Base-by-base conservation (phyloP, 2,888 invertebrate genomes). In the Microchrysa polita region DNA sequence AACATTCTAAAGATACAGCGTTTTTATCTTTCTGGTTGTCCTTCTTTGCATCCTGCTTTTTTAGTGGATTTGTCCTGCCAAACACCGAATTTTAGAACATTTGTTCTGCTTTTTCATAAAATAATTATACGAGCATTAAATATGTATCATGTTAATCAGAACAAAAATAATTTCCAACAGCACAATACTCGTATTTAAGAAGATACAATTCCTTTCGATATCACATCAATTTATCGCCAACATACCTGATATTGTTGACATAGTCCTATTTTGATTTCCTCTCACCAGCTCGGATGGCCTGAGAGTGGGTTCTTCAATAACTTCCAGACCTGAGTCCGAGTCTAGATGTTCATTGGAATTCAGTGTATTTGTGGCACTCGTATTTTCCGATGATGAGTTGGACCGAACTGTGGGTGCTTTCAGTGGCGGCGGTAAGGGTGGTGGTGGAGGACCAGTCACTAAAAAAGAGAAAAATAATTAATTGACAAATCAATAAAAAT, bases 251-350 rank as follows among this genome's bases (percentile, higher is more conserved):
- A 88, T 83, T 12, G 87, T 87, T 53, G 87, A 87, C 86, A 88
- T 88, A 69, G 86, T 88, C 77, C 87, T 85, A 79, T 85, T 85
- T 77, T 87, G 87, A 82, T 87, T 87, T 72, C 88, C 88, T 65
- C 87, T 88, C 76, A 88, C 88, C 60, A 91, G 82, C 76, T 91
- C 91, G 0, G 91, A 90, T 14, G 91, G 90, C 77, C 88, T 87
- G 12, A 92, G 80, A 10, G 90, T 91, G 0, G 91, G 90, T 80
- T 91, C 92, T 78, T 91, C 91, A 2, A 91, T 81, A 57, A 91
- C 89, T 67, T 87, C 90, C 23, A 88, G 83, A 12, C 86, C 85
- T 0, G 84, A 85, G 78, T 85, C 85, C 0, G 85, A 85, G 76
- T 85, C 85, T 44, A 76, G 72, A 22, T 74, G 44, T 14, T 78